phyloP scores from a whole-genome alignment of 2,113 vertebrate genomes.

The Willisornis vidua region DNA sequence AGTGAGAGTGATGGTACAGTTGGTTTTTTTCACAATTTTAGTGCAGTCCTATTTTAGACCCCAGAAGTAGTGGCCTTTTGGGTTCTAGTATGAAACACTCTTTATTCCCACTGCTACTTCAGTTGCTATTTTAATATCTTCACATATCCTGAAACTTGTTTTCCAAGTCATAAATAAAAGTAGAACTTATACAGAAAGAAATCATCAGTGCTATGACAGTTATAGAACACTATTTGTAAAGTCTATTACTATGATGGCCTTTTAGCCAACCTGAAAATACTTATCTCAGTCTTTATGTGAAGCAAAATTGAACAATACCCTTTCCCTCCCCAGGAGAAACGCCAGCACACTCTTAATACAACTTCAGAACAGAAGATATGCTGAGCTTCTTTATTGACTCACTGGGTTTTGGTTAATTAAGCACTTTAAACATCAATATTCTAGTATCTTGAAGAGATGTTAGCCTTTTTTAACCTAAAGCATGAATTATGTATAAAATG shows the following conservation, averaged over 20 bases:
- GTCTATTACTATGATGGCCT: neutral
- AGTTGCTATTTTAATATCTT: neutral
- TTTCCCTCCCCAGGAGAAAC: neutral
- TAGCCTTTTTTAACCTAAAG: neutral
- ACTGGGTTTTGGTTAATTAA: neutral
- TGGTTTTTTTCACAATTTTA: neutral
- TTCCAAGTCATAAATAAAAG: constrained; percentile 5
- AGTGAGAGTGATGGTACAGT: neutral
- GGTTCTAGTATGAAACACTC: neutral
- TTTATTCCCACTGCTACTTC: neutral
- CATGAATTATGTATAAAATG: neutral
- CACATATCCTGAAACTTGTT: neutral
- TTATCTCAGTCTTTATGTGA: neutral
- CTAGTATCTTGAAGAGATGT: neutral
- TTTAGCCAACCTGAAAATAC: neutral
- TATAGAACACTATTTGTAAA: neutral
- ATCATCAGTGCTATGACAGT: neutral
- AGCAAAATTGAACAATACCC: neutral
- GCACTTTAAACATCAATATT: neutral
- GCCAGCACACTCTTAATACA: neutral
- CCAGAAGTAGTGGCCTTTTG: neutral
- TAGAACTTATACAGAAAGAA: neutral
- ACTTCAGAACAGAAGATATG: neutral
- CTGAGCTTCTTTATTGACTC: neutral
- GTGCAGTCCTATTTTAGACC: neutral